Evolutionary conservation across 2,113 vertebrate species (phyloP), one percentile per base, ranked within the genome.

Genomic region (Callipepla californica): DNA sequence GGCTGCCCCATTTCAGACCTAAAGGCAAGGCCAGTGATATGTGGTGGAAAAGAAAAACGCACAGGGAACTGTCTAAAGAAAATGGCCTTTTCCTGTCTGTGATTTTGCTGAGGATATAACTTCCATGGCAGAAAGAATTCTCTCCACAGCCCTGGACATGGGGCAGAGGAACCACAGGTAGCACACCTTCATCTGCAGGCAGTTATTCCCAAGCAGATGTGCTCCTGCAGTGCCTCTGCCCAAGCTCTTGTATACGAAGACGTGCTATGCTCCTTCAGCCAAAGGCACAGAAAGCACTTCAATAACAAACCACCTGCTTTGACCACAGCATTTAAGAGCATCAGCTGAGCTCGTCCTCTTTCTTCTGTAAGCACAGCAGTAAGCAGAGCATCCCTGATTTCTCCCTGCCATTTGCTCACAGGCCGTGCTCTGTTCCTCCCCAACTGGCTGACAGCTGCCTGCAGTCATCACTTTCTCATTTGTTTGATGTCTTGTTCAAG

Each of bases 31-130:
- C 83, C 91, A 81, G 87, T 51, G 40, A 50, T 17, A 18, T 32
- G 66, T 59, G 89, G 78, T 89, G 62, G 74, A 90, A 86, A 90
- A 94, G 57, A 23, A 81, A 78, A 94, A 57, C 19, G 65, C 65
- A 25, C 0, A 0, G 51, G 44, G 38, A 48, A 40, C 16, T 23
- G 14, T 65, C 80, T 65, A 53, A 80, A 59, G 75, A 53, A 85
- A 85, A 94, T 38, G 65, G 34, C 36, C 40, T 68, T 85, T 73
- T 90, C 40, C 58, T 63, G 85, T 38, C n/a, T 81, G 69, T 5
- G 2, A 19, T 87, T 82, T 16, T 34, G 53, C 40, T 69, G 53
- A 36, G 62, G 48, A 83, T 30, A 47, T 87, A 53, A 30, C 20
- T 34, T 48, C 40, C 72, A 69, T 40, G 7, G 23, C n/a, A 85